These are phyloP conservation scores for Melanogrammus aeglefinus DNA, from an alignment of 2,797 vertebrate species.

Conservation along the genomic window DNA sequence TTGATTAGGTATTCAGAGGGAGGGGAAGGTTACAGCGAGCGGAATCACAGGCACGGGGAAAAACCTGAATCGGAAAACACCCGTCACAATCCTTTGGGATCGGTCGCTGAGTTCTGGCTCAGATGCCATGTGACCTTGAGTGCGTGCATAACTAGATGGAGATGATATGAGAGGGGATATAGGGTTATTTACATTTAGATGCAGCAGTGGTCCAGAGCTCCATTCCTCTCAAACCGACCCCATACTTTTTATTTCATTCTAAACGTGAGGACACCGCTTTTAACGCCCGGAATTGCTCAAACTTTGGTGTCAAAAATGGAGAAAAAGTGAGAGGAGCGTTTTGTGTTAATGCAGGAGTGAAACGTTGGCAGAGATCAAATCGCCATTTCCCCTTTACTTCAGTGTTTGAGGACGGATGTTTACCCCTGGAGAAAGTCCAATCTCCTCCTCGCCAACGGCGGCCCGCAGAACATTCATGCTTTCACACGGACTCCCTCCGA, in stretches of 20 bases:
- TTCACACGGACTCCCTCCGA: slow-evolving; percentile 1
- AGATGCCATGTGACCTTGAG: slow-evolving; percentile 58
- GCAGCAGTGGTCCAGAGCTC: slow-evolving; percentile 27
- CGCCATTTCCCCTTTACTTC: too few species aligned
- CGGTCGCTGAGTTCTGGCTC: slow-evolving; percentile 42
- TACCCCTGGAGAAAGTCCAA: neutral
- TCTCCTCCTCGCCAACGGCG: neutral
- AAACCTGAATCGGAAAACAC: slow-evolving; percentile 62
- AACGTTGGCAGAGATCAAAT: too few species aligned
- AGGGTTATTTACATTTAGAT: slow-evolving; percentile 61
- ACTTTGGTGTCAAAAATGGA: too few species aligned
- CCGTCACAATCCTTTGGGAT: slow-evolving; percentile 58
- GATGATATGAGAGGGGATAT: slow-evolving; percentile 32
- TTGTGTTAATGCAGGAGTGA: too few species aligned
- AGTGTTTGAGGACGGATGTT: too few species aligned
- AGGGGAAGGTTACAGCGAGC: slow-evolving; percentile 54
- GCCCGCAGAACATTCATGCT: neutral
- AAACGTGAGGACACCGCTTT: slow-evolving; percentile 11
- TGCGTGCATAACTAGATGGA: slow-evolving; percentile 66
- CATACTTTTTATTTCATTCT: slow-evolving; percentile 17
- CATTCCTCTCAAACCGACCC: slow-evolving; percentile 29
- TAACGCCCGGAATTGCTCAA: neutral
- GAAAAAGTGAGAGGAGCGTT: too few species aligned
- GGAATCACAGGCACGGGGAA: slow-evolving; percentile 61
- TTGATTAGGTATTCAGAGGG: slow-evolving; percentile 59